A percentile compares a stretch with the other conserved stretches of the same genome.
phyloP scores from a whole-genome alignment of 1,140 invertebrate genomes.

The Trachymyrmex septentrionalis region DNA sequence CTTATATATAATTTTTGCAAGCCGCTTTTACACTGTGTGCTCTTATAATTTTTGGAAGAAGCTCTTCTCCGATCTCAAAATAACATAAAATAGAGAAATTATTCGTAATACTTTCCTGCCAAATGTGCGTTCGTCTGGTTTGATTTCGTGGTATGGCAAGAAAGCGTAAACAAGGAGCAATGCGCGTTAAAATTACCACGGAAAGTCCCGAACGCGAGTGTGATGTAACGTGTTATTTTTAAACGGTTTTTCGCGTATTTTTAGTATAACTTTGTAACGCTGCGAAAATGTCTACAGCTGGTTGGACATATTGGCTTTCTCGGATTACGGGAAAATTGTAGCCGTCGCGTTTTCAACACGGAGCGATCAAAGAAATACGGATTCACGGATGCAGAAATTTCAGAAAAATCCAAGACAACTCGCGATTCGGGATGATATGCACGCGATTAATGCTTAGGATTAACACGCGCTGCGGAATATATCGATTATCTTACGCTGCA shows the following conservation, averaged over 20 bases:
- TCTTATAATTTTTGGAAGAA: background rate
- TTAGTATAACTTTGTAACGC: slow-evolving; percentile 17
- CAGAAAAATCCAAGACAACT: background rate
- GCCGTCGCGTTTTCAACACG: slow-evolving; percentile 52
- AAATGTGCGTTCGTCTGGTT: background rate
- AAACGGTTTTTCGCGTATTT: slow-evolving; percentile 7
- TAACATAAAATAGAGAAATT: background rate
- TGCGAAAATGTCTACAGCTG: slow-evolving; percentile 67
- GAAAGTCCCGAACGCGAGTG: slow-evolving; percentile 27
- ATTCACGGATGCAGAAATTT: background rate
- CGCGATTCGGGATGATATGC: slow-evolving; percentile 46
- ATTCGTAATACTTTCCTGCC: slow-evolving; percentile 7
- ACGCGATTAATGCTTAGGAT: slow-evolving; percentile 19
- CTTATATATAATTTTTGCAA: slow-evolving; percentile 27
- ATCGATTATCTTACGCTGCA: slow-evolving; percentile 59
- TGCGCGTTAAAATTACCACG: slow-evolving; percentile 53
- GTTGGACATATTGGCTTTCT: slow-evolving; percentile 62
- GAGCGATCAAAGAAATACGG: background rate
- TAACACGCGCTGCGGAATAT: slow-evolving; percentile 38
- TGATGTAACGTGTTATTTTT: background rate
- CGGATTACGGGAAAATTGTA: slow-evolving; percentile 61
- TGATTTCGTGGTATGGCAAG: slow-evolving; percentile 16
- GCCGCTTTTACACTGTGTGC: background rate
- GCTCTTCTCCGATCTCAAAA: background rate
- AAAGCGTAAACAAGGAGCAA: slow-evolving; percentile 26